These are phyloP conservation scores for Cantharis nigra DNA, from an alignment of 2,888 invertebrate genomes.

Conservation along the genomic window DNA sequence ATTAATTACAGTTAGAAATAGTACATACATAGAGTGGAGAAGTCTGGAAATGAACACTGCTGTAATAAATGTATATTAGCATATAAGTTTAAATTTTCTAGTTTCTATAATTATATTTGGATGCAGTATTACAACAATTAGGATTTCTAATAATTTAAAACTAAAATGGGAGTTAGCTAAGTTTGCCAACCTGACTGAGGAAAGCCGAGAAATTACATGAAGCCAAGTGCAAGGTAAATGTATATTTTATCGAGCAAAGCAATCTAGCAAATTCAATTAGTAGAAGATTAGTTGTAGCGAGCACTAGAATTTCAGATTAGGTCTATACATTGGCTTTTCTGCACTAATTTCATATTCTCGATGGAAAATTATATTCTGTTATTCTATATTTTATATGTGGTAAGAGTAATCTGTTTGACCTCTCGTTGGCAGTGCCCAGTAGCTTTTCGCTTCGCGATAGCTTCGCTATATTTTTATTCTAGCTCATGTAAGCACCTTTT, in stretches of 20 bases:
- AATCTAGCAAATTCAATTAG: slow-evolving; percentile 57
- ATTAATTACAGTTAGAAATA: background rate
- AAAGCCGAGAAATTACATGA: slow-evolving; percentile 48
- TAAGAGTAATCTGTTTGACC: background rate
- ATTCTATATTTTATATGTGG: slow-evolving; percentile 20
- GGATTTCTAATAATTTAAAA: slow-evolving; percentile 22
- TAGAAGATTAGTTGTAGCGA: slow-evolving; percentile 54
- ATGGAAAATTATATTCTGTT: slow-evolving; percentile 29
- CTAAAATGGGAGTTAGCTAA: slow-evolving; percentile 24
- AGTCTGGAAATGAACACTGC: background rate
- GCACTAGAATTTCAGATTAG: slow-evolving; percentile 44
- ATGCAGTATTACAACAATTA: slow-evolving; percentile 10
- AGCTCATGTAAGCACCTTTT: background rate
- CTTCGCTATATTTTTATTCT: background rate
- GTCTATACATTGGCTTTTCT: slow-evolving; percentile 36
- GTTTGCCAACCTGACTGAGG: slow-evolving; percentile 38
- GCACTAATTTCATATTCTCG: slow-evolving; percentile 32
- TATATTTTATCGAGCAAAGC: slow-evolving; percentile 56
- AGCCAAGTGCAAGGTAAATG: slow-evolving; percentile 54
- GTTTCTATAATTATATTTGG: background rate
- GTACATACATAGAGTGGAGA: background rate
- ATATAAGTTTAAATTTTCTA: background rate
- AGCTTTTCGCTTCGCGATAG: background rate
- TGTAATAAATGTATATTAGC: background rate
- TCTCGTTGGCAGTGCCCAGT: background rate